phyloP scores from a whole-genome alignment of 92 coral and sea anemone genomes.

The Heliopora coerulea region DNA sequence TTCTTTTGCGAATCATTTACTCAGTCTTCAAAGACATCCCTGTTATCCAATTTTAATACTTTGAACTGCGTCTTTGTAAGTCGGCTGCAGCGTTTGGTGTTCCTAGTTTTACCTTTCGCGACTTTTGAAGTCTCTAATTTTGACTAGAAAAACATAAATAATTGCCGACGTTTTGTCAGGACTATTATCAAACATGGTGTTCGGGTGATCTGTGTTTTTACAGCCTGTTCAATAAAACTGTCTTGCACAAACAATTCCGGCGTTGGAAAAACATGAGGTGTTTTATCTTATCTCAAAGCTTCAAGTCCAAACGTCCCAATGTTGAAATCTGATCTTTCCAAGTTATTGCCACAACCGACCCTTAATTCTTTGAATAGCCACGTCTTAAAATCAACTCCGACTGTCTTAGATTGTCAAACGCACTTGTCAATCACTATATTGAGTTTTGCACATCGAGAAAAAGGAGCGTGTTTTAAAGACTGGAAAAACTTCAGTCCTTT shows the following conservation, averaged over 20 bases:
- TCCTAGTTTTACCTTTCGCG: slow-evolving; percentile 7
- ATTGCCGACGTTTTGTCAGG: slow-evolving; percentile 34
- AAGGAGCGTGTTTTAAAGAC: slow-evolving; percentile 35
- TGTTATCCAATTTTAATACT: background rate
- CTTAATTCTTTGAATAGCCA: slow-evolving; percentile 23
- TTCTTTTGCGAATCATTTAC: slow-evolving; percentile 4
- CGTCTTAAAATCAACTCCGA: slow-evolving; percentile 15
- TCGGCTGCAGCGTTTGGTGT: no score
- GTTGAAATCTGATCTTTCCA: slow-evolving; percentile 30
- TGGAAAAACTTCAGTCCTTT: background rate
- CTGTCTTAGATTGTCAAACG: slow-evolving; percentile 19
- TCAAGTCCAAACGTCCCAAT: slow-evolving; percentile 56
- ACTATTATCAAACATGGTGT: slow-evolving; percentile 21
- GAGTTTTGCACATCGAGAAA: slow-evolving; percentile 11
- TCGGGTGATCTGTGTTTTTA: slow-evolving; percentile 46
- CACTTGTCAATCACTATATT: slow-evolving; percentile 39
- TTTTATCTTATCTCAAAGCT: slow-evolving; percentile 96
- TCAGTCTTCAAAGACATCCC: slow-evolving; percentile 9
- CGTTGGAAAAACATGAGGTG: slow-evolving; percentile 56
- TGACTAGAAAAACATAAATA: slow-evolving; percentile 16
- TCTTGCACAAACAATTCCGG: slow-evolving; percentile 22
- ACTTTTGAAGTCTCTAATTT: slow-evolving; percentile 18
- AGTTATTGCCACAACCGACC: slow-evolving; percentile 28
- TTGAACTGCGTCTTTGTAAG: background rate
- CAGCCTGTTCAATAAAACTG: slow-evolving; percentile 43